These are phyloP conservation scores for Gandaritis pyraliata DNA, from an alignment of 2,888 invertebrate species.

Conservation along the genomic window DNA sequence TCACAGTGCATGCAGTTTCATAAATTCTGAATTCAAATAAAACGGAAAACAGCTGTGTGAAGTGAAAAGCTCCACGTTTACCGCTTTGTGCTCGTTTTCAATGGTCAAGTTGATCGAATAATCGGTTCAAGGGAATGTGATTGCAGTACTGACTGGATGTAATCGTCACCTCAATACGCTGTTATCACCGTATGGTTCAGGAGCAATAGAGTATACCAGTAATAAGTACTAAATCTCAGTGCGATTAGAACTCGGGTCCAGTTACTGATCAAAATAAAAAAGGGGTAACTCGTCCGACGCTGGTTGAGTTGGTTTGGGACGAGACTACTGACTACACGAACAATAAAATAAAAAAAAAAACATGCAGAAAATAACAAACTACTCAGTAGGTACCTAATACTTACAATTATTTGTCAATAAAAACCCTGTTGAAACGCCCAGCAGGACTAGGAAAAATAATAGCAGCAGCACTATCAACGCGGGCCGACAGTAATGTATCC, in stretches of 20 bases:
- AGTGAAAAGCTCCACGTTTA: slow-evolving; percentile 27
- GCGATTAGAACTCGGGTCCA: too few relatives aligned
- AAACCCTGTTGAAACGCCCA: slow-evolving; percentile 84
- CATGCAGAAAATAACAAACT: neutral
- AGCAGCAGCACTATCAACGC: slow-evolving; percentile 81
- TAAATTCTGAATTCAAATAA: slow-evolving; percentile 24
- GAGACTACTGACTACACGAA: too few relatives aligned
- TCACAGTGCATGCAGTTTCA: slow-evolving; percentile 7
- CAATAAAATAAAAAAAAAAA: neutral
- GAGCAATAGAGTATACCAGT: neutral
- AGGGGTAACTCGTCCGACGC: too few relatives aligned
- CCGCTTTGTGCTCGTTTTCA: slow-evolving; percentile 24
- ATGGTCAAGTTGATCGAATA: slow-evolving; percentile 48
- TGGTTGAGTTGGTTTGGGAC: too few relatives aligned
- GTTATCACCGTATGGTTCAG: neutral
- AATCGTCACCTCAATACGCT: slow-evolving; percentile 10
- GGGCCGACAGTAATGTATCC: slow-evolving; percentile 82
- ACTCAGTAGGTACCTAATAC: slow-evolving; percentile 51
- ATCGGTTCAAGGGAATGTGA: slow-evolving; percentile 38
- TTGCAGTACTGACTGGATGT: slow-evolving; percentile 29
- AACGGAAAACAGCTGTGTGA: slow-evolving; percentile 17
- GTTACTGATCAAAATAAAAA: too few relatives aligned
- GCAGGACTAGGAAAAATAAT: slow-evolving; percentile 81
- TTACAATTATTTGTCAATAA: slow-evolving; percentile 85
- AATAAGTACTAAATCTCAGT: too few relatives aligned